Evolutionary conservation across 2,797 vertebrate genomes (phyloP).

Genomic region (Pampus argenteus): DNA sequence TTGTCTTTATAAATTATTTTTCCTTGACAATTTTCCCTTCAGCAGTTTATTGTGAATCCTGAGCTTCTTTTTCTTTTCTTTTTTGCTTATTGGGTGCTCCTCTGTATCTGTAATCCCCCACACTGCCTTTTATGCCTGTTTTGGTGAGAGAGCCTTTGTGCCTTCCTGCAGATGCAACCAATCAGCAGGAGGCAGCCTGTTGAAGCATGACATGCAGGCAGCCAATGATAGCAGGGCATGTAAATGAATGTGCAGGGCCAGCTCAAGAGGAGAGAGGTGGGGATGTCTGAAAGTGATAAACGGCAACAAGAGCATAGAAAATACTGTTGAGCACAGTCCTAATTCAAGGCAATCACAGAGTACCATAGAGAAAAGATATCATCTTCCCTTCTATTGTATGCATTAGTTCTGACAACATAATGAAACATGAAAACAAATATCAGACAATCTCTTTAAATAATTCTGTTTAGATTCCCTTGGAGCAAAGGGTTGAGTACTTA

Average conservation of each 20-base stretch:
- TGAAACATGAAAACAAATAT: not conserved
- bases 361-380: conserved; percentile 1
- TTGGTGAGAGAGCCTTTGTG: conserved; percentile 59
- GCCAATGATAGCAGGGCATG: conserved; percentile 77
- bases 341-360: conserved; percentile 18
- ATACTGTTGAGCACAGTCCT: conserved; percentile 25
- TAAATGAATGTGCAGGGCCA: conserved; percentile 60
- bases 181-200: conserved; percentile 70
- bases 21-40: conserved; percentile 15
- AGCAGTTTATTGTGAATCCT: conserved; percentile 6
- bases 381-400: not conserved
- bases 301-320: conserved; percentile 39
- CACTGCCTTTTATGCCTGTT: conserved; percentile 81
- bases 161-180: conserved; percentile 67
- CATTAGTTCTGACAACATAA: conserved; percentile 1
- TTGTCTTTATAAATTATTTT: not conserved
- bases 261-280: conserved; percentile 31
- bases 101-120: conserved; percentile 51
- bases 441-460: not conserved
- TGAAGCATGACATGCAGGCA: conserved; percentile 50
- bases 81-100: conserved; percentile 36
- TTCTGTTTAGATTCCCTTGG: not conserved
- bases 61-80: conserved; percentile 6
- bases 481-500: not conserved
- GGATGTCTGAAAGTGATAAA: conserved; percentile 48